phyloP scores from a whole-genome alignment of 23 tunicate species.

The Halocynthia roretzi region DNA sequence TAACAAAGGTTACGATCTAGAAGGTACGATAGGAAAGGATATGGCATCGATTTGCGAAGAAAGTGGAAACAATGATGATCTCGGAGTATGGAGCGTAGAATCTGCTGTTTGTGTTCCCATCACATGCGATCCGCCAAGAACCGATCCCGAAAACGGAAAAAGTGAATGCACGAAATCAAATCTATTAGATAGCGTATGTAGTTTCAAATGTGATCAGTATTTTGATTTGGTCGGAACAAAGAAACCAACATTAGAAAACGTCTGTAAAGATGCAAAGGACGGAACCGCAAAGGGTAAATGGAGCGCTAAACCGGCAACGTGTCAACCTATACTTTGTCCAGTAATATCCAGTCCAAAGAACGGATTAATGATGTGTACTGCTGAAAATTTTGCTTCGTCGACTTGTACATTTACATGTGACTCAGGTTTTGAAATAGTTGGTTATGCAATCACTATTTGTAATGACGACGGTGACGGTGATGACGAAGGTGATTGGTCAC shows the following conservation, averaged over 20 bases:
- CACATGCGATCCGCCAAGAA: conserved; percentile 36
- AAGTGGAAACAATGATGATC: conserved; percentile 1
- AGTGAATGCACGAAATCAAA: conserved; percentile 36
- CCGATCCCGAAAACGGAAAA: conserved; percentile 14
- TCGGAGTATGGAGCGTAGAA: conserved; percentile 8
- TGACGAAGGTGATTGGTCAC: background rate
- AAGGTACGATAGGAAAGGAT: background rate
- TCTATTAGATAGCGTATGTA: conserved; percentile 28
- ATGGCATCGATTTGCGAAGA: conserved; percentile 5
- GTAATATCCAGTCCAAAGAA: background rate
- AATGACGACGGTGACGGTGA: too few relatives aligned
- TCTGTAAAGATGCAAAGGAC: conserved; percentile 7
- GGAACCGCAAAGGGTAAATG: conserved; percentile 15
- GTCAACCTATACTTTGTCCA: conserved; percentile 1
- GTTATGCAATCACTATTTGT: too few relatives aligned
- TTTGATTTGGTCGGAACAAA: conserved; percentile 7
- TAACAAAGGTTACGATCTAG: conserved; percentile 6
- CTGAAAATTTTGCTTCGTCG: too few relatives aligned
- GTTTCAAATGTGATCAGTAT: conserved; percentile 7
- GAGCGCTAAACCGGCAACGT: conserved; percentile 4
- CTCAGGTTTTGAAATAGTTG: too few relatives aligned
- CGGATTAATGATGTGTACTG: conserved; percentile 5
- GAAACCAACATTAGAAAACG: background rate
- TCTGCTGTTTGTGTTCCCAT: conserved; percentile 18
- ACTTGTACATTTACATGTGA: too few relatives aligned